Conservation (phyloP, 2,113 vertebrate species). For the Pelobates fuscus region DNA sequence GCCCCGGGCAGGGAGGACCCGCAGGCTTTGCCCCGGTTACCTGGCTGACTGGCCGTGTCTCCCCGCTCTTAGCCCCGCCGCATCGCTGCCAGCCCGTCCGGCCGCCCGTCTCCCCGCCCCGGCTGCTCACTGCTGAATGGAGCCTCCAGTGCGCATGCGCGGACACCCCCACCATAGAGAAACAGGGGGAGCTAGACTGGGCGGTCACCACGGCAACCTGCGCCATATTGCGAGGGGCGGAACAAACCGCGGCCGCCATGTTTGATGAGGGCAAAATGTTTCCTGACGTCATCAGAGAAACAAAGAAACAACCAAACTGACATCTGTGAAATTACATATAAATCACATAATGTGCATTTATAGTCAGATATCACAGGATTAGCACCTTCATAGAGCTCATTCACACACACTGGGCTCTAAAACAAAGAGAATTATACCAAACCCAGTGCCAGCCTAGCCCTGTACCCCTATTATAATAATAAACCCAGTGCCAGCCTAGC, state of each 20-base stretch:
- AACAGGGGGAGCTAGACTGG: not conserved
- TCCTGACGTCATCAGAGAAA: not conserved
- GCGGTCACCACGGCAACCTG: conserved; percentile 11
- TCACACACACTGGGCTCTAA: no score
- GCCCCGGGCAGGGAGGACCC: not conserved
- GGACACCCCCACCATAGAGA: conserved; percentile 27
- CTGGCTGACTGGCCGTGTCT: conserved; percentile 10
- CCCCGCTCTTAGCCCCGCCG: conserved; percentile 30
- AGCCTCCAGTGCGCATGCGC: conserved; percentile 10
- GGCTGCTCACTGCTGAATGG: conserved; percentile 12
- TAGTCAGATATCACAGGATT: no score
- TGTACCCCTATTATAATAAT: no score
- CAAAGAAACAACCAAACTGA: not conserved
- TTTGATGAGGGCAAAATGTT: conserved; percentile 4
- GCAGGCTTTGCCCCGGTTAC: not conserved
- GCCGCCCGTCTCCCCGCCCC: conserved; percentile 28
- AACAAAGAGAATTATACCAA: no score
- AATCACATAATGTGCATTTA: no score
- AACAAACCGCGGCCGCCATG: not conserved
- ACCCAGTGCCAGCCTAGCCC: no score
- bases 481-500: no score
- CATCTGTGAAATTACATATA: no score
- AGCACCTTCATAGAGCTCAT: no score
- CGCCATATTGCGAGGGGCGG: conserved; percentile 23
- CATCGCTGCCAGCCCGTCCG: conserved; percentile 22